Base-by-base conservation (phyloP, 2,888 invertebrate species). In the Phengaris alcon region DNA sequence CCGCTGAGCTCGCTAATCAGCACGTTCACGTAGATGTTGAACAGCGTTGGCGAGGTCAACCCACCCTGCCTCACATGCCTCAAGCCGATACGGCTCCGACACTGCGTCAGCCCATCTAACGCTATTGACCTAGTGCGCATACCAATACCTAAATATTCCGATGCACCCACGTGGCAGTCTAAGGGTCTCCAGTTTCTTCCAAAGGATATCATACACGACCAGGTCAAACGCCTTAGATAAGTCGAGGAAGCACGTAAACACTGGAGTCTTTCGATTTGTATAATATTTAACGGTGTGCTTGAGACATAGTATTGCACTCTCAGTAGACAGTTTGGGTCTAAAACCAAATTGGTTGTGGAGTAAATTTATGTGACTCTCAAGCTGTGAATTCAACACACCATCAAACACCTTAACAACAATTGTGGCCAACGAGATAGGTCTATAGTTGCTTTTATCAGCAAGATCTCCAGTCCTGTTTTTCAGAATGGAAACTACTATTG, bases 71-170 rank as follows among this genome's bases (percentile, higher is more conserved):
- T 51, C 51, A 51, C 51, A 3, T 48, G 48, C n/a, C 70, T 70
- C 9, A 48, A 70, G 51, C 2, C n/a, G n/a, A 13, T 70, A 70
- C 48, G 70, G 15, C 48, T 46, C 51, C 9, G 70, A 70, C 70
- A 70, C 10, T 48, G 70, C 48, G 52, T 46, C 69, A 13, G 51
- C 48, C 70, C 51, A 70, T 51, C 51, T 10, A 48, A 70, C 70
- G n/a, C 6, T 70, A 3, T 70, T 70, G 70, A 70, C 48, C 70
- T 69, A 46, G 68, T 68, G 68, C 3, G 68, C 3, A 68, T 68
- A 68, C 68, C 68, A 68, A 10, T 15, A 7, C 15, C 52, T 52
- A 9, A 52, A 52, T 52, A 52, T 52, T 52, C 12, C 52, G 52
- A 52, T 7, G 52, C 52, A 52, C 52, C 12, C 52, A 10, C 10